Evolutionary conservation across 2,113 vertebrate species (phyloP), one percentile per base, ranked within the genome.

Genomic region (Perca flavescens): DNA sequence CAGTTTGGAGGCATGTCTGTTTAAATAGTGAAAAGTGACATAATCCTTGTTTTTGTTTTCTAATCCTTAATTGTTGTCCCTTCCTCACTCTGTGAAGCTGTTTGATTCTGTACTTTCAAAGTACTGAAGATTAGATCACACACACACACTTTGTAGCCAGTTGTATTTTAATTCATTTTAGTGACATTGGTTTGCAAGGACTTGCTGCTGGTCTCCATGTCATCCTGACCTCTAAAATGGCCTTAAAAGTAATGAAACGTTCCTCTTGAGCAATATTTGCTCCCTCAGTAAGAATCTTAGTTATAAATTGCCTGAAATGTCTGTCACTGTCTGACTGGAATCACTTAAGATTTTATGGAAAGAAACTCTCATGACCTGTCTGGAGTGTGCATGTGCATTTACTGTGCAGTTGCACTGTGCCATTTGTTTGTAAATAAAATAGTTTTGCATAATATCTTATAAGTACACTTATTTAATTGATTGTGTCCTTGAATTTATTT

Each of bases 361-460:
- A 86, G 94, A 94, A 95, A 94, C 93, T 94, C 91, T 89, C 89
- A 90, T 65, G 90, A 94, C 90, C 91, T 96, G 96, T 97, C 92
- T 95, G 96, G 95, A 94, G 96, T 96, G 93, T 96, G 97, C 96
- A 97, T 96, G 96, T 96, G 95, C 95, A 96, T 96, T 89, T 92
- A 97, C 96, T 96, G 95, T 96, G 95, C 96, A 96, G 95, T 96
- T 95, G 97, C 96, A 96, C 94, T 96, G 96, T 98, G 97, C 97
- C 97, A 97, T 97, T 95, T 93, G 83, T 94, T 97, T 99, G 98
- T 99, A 99, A 99, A 99, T 99, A 99, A 94, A 97, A 88, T 97
- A 96, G 95, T 97, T 99, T 99, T 99, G 97, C 97, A 98, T 97
- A 98, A 97, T 92, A 90, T 77, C 63, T 86, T 73, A 53, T 65